Conservation (phyloP, 2,888 invertebrate species). For the Papilio demoleus region DNA sequence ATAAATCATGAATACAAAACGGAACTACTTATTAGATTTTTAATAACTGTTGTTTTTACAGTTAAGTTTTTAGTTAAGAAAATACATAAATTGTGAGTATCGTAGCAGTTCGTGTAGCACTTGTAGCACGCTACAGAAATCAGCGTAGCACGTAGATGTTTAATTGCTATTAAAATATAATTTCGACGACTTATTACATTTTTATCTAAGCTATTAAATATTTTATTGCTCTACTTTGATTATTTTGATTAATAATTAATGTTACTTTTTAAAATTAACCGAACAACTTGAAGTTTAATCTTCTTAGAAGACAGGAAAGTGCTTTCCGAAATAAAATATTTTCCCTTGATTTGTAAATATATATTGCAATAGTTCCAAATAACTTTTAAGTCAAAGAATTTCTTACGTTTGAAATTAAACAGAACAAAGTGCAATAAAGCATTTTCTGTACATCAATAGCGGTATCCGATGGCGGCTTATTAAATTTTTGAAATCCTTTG, state of each 20-base stretch:
- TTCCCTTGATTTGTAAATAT: background rate
- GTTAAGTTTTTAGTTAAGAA: background rate
- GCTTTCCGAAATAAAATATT: too few relatives aligned
- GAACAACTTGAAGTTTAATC: too few relatives aligned
- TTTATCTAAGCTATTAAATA: background rate
- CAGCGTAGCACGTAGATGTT: background rate
- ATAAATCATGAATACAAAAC: background rate
- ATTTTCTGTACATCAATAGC: slow-evolving; percentile 14
- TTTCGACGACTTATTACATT: background rate
- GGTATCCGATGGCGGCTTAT: slow-evolving; percentile 14
- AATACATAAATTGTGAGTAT: background rate
- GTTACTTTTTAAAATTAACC: too few relatives aligned
- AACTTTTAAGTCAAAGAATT: background rate
- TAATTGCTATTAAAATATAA: background rate
- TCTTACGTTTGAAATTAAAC: background rate
- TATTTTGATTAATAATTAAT: too few relatives aligned
- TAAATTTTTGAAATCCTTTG: slow-evolving; percentile 28
- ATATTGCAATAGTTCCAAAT: background rate
- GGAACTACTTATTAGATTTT: background rate
- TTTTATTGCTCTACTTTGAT: too few relatives aligned
- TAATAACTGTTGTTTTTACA: background rate
- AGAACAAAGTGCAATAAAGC: slow-evolving; percentile 22
- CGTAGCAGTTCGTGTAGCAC: background rate
- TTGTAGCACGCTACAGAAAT: background rate
- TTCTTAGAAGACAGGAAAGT: too few relatives aligned